Evolutionary conservation across 2,888 invertebrate genomes (phyloP).

Genomic region (Vesta saturnalis): DNA sequence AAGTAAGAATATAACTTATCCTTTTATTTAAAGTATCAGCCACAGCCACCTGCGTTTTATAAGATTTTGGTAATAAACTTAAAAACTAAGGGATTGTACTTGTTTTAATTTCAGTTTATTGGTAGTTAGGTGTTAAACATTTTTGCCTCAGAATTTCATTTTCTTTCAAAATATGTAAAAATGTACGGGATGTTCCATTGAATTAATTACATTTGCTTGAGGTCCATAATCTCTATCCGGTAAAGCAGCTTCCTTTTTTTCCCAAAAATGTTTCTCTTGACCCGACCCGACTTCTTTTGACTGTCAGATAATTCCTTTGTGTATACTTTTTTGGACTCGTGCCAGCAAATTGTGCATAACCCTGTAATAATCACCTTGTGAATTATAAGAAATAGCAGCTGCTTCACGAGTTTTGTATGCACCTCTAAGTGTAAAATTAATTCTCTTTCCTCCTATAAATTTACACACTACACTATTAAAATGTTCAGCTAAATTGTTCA

Average conservation of each 20-base stretch:
- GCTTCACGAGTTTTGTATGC: constrained; percentile 23
- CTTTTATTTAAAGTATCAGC: no score
- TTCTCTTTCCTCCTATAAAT: constrained; percentile 23
- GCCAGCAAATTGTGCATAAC: constrained; percentile 6
- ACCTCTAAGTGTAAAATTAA: constrained; percentile 14
- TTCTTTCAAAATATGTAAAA: no score
- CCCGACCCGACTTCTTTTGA: background rate
- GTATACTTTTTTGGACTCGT: constrained; percentile 3
- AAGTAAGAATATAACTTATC: no score
- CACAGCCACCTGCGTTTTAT: no score
- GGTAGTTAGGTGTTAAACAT: no score
- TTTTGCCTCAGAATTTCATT: no score
- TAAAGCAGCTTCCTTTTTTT: background rate
- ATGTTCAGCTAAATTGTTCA: constrained; percentile 22
- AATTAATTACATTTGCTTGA: background rate
- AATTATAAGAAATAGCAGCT: constrained; percentile 23
- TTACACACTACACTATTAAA: constrained; percentile 20
- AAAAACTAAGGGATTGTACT: no score
- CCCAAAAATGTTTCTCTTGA: background rate
- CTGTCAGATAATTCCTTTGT: no score
- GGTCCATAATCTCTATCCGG: constrained; percentile 13
- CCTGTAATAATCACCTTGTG: constrained; percentile 3
- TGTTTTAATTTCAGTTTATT: no score
- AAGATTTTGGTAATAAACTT: no score
- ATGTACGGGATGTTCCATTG: no score